phyloP scores from a whole-genome alignment of 2,797 vertebrate genomes.

The Adrianichthys oophorus region DNA sequence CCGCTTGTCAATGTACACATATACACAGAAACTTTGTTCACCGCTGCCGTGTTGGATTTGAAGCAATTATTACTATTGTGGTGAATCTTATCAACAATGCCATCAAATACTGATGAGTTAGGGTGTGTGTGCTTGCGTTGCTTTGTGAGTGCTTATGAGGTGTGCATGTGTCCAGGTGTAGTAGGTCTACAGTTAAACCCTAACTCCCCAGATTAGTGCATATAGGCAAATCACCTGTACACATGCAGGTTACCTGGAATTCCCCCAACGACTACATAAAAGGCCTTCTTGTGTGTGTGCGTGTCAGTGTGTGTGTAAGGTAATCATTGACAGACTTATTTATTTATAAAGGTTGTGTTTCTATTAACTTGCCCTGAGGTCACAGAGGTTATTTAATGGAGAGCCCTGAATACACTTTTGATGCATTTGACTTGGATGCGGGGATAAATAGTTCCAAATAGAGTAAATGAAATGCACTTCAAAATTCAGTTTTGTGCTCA shows the following conservation, averaged over 20 bases:
- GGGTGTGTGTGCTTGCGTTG: constrained; percentile 5
- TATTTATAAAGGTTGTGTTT: constrained; percentile 13
- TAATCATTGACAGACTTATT: constrained; percentile 18
- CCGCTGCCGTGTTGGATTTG: constrained; percentile 14
- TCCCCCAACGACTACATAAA: constrained; percentile 44
- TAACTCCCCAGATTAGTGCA: constrained; percentile 66
- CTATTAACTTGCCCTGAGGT: neutral
- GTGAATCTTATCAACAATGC: constrained; percentile 18
- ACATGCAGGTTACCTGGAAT: constrained; percentile 60
- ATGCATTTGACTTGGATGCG: neutral
- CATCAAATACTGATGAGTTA: constrained; percentile 39
- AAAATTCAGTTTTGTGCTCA: constrained; percentile 19
- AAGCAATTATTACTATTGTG: constrained; percentile 12
- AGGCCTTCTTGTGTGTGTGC: constrained; percentile 11
- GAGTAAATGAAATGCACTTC: too few species aligned
- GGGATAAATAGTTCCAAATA: constrained; percentile 6
- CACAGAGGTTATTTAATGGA: neutral
- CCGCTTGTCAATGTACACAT: neutral
- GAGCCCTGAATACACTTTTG: neutral
- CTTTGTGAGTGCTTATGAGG: constrained; percentile 8
- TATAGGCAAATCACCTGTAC: constrained; percentile 74
- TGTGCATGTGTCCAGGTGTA: constrained; percentile 72
- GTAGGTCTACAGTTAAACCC: constrained; percentile 74
- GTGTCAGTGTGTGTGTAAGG: constrained; percentile 24
- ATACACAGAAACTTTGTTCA: constrained; percentile 19